These are phyloP conservation scores for Pelochelys cantorii DNA, from an alignment of 2,797 vertebrate species.

Conservation along the genomic window DNA sequence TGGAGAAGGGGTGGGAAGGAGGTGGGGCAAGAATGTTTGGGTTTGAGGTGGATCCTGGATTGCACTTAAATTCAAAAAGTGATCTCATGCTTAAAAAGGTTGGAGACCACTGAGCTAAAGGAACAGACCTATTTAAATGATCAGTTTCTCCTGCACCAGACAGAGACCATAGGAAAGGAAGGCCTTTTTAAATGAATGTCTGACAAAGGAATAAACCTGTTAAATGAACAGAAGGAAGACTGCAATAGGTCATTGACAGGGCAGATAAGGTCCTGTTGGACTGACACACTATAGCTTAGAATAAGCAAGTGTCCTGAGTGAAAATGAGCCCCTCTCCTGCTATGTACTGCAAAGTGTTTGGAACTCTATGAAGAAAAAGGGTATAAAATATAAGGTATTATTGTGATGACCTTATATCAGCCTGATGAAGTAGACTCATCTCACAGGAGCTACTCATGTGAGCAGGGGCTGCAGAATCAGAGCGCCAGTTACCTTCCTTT, in stretches of 20 bases:
- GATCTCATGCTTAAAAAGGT: too few relatives aligned
- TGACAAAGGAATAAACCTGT: background rate
- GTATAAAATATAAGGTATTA: background rate
- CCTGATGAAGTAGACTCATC: background rate
- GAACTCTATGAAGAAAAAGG: background rate
- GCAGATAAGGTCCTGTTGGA: background rate
- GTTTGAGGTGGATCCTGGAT: too few relatives aligned
- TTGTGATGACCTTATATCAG: background rate
- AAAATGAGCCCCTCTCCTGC: background rate
- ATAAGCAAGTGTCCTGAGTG: background rate
- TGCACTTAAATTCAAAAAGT: too few relatives aligned
- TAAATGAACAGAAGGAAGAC: background rate
- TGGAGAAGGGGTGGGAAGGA: too few relatives aligned
- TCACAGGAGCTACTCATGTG: background rate
- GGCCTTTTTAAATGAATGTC: fast-evolving
- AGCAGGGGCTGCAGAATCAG: background rate
- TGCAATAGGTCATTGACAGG: background rate
- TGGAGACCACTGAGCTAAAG: background rate
- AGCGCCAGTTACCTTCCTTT: background rate
- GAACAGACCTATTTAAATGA: background rate
- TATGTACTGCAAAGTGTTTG: background rate
- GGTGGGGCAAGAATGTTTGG: too few relatives aligned
- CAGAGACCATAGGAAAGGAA: fast-evolving
- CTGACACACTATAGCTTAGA: background rate
- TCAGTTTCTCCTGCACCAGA: background rate